Evolutionary conservation across 2,888 invertebrate species (phyloP), one percentile per base, ranked within the genome.

Genomic region (Asteroscopus sphinx): DNA sequence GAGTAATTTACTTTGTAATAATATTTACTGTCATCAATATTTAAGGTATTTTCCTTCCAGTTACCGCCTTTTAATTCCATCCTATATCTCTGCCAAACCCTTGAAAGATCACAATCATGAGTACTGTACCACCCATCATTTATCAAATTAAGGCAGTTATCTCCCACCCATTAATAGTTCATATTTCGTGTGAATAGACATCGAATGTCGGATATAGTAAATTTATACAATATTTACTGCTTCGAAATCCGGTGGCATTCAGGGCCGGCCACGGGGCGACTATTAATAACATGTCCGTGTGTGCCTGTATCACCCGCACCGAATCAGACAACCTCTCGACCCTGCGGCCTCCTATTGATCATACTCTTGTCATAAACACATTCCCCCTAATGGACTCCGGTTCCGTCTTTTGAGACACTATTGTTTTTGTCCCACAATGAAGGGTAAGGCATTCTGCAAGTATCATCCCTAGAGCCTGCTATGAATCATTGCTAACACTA

Each of bases 341-440:
- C 86, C 82, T 75, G 75, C 76, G 81, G 77, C 75, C 66, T 73
- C 79, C 87, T 89, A 90, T 91, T 90, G 91, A 91, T 90, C 88
- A 88, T 82, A 81, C 85, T 89, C 87, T 85, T 90, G 91, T 91
- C 91, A 89, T 87, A 84, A 83, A 84, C 88, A 90, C 87, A 87
- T 89, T 89, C 84, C 79, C 85, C 81, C 85, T 92, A 92, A 92
- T 91, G 91, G 90, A 88, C 87, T 86, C 80, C 73, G 77, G 77
- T 78, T 76, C 82, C 71, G 76, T 88, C 85, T 83, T 81, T 74
- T 60, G 75, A 83, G 84, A 81, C 76, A 78, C 85, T 83, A 85
- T 89, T 91, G 90, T 92, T 90, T 89, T 90, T 89, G 86, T 77
- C 75, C 77, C 78, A 80, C 80, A 84, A 85, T 86, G 83, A 86